These are phyloP conservation scores for Dolichoris vasculosae DNA, from an alignment of 1,140 invertebrate genomes.

Conservation along the genomic window DNA sequence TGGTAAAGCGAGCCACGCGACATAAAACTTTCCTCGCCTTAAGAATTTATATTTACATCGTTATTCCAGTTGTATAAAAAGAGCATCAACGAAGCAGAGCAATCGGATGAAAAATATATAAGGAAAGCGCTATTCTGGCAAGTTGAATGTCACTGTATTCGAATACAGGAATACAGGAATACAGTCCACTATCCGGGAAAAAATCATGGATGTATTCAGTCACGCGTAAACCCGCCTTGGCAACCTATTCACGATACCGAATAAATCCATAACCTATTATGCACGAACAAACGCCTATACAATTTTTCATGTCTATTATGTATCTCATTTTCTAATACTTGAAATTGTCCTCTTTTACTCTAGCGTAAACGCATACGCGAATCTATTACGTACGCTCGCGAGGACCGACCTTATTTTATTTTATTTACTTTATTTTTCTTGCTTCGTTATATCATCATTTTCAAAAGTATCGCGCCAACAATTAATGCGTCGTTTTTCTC, in stretches of 20 bases:
- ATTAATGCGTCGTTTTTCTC: background rate
- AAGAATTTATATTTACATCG: constrained; percentile 23
- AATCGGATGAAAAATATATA: background rate
- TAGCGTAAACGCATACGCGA: background rate
- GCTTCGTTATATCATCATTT: background rate
- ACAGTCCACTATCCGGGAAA: constrained; percentile 13
- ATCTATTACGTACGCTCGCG: background rate
- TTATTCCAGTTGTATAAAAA: background rate
- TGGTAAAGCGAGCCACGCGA: background rate
- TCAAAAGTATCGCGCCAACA: background rate
- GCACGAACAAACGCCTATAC: constrained; percentile 14
- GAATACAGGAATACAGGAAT: too few species aligned
- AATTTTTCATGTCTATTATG: constrained; percentile 17
- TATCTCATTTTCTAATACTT: constrained; percentile 10
- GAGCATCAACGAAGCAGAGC: background rate
- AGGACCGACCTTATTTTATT: background rate
- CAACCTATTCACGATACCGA: constrained; percentile 1
- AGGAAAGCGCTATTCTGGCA: background rate
- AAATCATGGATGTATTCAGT: constrained; percentile 1
- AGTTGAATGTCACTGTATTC: background rate
- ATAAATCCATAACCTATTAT: background rate
- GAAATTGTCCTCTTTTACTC: background rate
- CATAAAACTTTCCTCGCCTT: background rate
- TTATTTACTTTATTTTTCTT: background rate
- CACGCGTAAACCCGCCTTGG: constrained; percentile 27